A percentile compares a stretch with the other conserved stretches of the same genome.
Conservation (phyloP, 2,113 vertebrate genomes). For the zebrafish (Danio rerio) region DNA sequence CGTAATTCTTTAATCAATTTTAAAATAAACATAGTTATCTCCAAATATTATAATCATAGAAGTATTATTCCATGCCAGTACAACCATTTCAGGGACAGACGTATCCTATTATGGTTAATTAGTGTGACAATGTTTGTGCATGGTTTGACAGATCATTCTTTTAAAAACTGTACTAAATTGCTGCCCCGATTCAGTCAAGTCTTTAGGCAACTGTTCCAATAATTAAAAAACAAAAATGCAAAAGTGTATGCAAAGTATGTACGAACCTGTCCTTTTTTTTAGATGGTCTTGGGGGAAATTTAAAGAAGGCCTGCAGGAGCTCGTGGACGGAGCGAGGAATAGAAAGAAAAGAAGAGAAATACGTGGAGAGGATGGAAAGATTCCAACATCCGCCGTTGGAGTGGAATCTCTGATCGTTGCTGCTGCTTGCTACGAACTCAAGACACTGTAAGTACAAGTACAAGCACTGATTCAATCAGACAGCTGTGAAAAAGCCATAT, state of each 20-base stretch:
- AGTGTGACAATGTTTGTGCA: conserved; percentile 25
- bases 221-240: not conserved
- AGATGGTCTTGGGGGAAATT: conserved; percentile 40
- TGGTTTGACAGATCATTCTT: not conserved
- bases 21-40: too few species aligned
- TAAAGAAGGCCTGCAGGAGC: conserved; percentile 24
- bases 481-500: conserved; percentile 23
- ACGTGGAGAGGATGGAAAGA: not conserved
- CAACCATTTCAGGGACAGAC: not conserved
- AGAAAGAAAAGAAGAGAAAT: conserved; percentile 36
- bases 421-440: conserved; percentile 49
- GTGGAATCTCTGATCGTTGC: conserved; percentile 58
- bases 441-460: conserved; percentile 47
- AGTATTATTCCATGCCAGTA: conserved; percentile 1
- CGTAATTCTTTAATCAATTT: too few species aligned
- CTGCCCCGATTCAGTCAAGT: not conserved
- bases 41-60: not conserved
- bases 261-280: not conserved
- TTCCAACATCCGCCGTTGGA: conserved; percentile 45
- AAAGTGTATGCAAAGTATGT: not conserved
- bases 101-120: conserved; percentile 36
- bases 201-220: not conserved
- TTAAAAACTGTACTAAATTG: not conserved
- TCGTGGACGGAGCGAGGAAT: not conserved
- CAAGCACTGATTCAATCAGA: conserved; percentile 26